A percentile compares a stretch with the other conserved stretches of the same genome.
phyloP scores from a whole-genome alignment of 2,113 vertebrate genomes.

The Saguinus imperator region DNA sequence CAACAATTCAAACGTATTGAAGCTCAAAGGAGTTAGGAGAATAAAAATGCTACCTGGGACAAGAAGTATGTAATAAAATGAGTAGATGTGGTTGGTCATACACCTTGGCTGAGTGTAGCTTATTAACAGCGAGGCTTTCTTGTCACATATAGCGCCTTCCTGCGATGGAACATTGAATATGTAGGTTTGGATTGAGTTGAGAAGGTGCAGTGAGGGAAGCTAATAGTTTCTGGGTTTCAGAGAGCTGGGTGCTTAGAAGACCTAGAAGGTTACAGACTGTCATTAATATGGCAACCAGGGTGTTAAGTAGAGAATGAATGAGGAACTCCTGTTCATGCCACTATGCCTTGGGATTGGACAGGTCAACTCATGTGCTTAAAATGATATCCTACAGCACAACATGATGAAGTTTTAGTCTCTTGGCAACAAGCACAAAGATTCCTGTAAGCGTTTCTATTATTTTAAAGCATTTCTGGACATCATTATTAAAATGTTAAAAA shows the following conservation, averaged over 20 bases:
- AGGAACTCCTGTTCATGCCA: neutral
- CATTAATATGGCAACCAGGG: neutral
- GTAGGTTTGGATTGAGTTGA: neutral
- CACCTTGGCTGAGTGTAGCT: neutral
- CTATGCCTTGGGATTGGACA: neutral
- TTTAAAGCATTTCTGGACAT: conserved; percentile 32
- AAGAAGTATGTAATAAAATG: neutral
- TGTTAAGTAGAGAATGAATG: neutral
- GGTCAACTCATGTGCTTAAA: neutral
- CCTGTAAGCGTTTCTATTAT: conserved; percentile 17
- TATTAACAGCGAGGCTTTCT: neutral
- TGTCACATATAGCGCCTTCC: neutral
- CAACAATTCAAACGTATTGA: neutral
- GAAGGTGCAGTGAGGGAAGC: neutral
- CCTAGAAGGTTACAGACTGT: neutral
- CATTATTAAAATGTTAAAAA: conserved; percentile 47
- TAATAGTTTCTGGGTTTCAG: neutral
- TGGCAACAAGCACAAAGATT: conserved; percentile 35
- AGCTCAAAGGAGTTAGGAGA: neutral
- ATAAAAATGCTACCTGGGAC: neutral
- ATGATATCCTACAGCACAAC: neutral
- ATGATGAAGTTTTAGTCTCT: neutral
- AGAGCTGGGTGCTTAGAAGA: neutral
- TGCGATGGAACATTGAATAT: neutral
- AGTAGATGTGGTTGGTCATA: neutral